Evolutionary conservation across 2,113 vertebrate species (phyloP), one percentile per base, ranked within the genome.

Genomic region (Alligator sinensis): DNA sequence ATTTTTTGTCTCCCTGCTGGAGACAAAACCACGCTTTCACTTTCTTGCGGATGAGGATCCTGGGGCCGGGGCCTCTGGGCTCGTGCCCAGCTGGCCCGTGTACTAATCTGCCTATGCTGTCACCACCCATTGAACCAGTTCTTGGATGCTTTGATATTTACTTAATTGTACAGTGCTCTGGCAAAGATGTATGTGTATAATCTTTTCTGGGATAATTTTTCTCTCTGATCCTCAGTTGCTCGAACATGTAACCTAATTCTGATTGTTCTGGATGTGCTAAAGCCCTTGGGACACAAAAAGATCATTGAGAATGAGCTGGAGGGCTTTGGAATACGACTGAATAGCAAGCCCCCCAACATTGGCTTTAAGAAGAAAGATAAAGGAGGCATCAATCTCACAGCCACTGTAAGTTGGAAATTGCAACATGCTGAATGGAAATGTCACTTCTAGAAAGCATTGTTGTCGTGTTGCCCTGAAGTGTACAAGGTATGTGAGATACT

Each of bases 331-430:
- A 99, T 99, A 96, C 98, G 99, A 19, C 98, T 99, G 86, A 99
- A 99, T 97, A 99, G 99, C 96, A 98, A 99, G 81, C 99, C 99
- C 10, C 99, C 99, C 89, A 99, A 99, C 97, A 99, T 99, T 13
- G 99, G 99, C 94, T 99, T 98, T 98, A 99, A 99, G 97, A 99
- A 98, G 97, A 99, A 99, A 98, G 99, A 99, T 97, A 99, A 99
- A 97, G 99, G 99, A 84, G 99, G 99, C 97, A 99, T 99, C 97
- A 99, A 99, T 97, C 99, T 99, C 89, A 99, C 99, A 6, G 98
- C 99, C 54, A 99, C 99, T 34, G 99, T 99, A 98, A 98, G 98
- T 96, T 85, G 82, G 47, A 93, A 93, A 54, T 91, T 93, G 47
- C 47, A 47, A 47, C 47, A 47, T 47, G 47, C 47, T 78, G 80